phyloP scores from a whole-genome alignment of 1,140 invertebrate genomes.

The Bicyclus anynana region DNA sequence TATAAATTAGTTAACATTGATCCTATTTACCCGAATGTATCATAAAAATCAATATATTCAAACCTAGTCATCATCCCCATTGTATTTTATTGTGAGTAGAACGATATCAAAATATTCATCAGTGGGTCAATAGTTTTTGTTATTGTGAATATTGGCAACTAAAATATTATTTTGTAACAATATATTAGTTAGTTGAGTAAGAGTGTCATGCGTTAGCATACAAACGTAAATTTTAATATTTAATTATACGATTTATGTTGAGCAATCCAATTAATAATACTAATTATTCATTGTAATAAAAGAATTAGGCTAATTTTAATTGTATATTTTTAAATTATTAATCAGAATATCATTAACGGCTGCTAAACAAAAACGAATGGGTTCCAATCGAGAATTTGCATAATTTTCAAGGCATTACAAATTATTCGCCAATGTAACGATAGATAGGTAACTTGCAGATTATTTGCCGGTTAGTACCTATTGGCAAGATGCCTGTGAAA shows the following conservation, averaged over 20 bases:
- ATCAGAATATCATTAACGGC: background rate
- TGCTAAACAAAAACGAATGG: too few species aligned
- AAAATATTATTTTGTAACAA: background rate
- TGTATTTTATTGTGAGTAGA: background rate
- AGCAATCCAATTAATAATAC: background rate
- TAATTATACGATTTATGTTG: background rate
- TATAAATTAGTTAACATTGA: too few species aligned
- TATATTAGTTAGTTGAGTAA: background rate
- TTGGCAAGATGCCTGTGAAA: too few species aligned
- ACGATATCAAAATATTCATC: background rate
- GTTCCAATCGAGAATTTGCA: too few species aligned
- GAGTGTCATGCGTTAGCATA: background rate
- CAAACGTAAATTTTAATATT: background rate
- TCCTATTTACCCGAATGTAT: too few species aligned
- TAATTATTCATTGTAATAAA: background rate
- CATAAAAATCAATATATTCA: too few species aligned
- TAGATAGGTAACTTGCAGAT: too few species aligned
- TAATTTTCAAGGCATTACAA: too few species aligned
- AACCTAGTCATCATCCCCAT: too few species aligned
- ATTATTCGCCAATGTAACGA: too few species aligned
- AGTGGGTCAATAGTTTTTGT: constrained; percentile 6
- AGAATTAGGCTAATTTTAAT: too few species aligned
- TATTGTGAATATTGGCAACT: background rate
- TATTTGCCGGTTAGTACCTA: too few species aligned
- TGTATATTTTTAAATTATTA: background rate